These are phyloP conservation scores for Tribolium castaneum DNA, from an alignment of 1,140 invertebrate genomes.

Conservation along the genomic window DNA sequence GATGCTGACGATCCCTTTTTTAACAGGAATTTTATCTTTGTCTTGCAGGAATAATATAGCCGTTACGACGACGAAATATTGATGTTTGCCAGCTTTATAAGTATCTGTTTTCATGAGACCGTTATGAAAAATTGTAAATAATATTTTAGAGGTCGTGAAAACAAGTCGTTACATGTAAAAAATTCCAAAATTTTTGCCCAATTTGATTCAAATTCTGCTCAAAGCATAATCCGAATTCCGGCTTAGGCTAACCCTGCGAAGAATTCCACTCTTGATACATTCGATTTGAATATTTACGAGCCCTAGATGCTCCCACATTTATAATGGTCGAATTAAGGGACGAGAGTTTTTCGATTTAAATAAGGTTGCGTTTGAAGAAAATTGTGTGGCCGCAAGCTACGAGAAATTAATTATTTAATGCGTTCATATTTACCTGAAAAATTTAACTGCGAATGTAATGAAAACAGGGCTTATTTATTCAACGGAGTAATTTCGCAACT, in stretches of 20 bases:
- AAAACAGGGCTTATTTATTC: neutral
- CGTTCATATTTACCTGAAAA: neutral
- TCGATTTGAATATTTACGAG: no score
- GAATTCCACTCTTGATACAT: no score
- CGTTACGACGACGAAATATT: neutral
- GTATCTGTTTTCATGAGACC: neutral
- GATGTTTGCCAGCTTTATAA: neutral
- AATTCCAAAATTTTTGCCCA: no score
- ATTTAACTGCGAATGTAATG: neutral
- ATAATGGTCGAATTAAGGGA: no score
- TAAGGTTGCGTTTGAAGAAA: neutral
- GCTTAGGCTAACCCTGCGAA: no score
- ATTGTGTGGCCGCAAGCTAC: neutral
- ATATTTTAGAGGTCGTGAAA: neutral
- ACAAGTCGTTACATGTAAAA: neutral
- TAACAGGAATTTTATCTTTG: neutral
- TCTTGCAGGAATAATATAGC: neutral
- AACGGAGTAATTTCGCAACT: neutral
- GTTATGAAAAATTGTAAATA: neutral
- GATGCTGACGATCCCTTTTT: neutral
- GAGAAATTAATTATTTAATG: neutral
- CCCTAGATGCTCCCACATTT: no score
- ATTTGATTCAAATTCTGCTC: no score
- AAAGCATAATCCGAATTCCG: no score
- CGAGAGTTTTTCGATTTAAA: no score